These are phyloP conservation scores for Pteria penguin DNA, from an alignment of 2,888 invertebrate species.

Conservation along the genomic window DNA sequence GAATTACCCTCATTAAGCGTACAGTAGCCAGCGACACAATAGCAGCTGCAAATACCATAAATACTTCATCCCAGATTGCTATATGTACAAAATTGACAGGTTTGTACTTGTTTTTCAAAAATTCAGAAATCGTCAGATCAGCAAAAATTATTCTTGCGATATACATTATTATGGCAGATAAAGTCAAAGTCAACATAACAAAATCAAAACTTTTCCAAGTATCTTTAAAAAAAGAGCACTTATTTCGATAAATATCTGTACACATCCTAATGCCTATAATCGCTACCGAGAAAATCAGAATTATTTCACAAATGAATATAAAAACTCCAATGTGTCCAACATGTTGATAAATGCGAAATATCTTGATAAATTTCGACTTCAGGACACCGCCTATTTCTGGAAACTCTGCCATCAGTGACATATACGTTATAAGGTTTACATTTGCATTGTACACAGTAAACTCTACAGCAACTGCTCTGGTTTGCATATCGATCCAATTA, in stretches of 20 bases:
- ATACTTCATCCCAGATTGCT: constrained; percentile 62
- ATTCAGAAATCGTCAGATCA: constrained; percentile 46
- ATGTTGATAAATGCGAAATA: constrained; percentile 59
- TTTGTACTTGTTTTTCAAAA: constrained; percentile 54
- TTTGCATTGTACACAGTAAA: constrained; percentile 72
- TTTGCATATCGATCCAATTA: constrained; percentile 71
- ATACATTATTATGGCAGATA: constrained; percentile 55
- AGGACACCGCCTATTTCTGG: constrained; percentile 63
- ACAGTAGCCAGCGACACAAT: constrained; percentile 61
- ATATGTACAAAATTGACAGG: constrained; percentile 68
- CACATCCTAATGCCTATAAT: constrained; percentile 47
- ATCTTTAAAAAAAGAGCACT: constrained; percentile 48
- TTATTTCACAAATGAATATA: constrained; percentile 56
- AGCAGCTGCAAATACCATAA: constrained; percentile 54
- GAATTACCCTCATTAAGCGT: constrained; percentile 62
- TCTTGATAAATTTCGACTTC: constrained; percentile 50
- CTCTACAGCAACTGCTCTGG: constrained; percentile 72
- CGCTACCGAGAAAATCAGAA: constrained; percentile 49
- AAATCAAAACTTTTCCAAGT: constrained; percentile 62
- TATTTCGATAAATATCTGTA: constrained; percentile 45
- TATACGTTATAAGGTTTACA: constrained; percentile 65
- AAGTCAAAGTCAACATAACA: constrained; percentile 47
- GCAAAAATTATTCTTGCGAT: constrained; percentile 48
- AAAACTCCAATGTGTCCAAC: constrained; percentile 54
- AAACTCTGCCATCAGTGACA: constrained; percentile 68